These are phyloP conservation scores for Clusia tigrina DNA, from an alignment of 2,888 invertebrate species.

Conservation along the genomic window DNA sequence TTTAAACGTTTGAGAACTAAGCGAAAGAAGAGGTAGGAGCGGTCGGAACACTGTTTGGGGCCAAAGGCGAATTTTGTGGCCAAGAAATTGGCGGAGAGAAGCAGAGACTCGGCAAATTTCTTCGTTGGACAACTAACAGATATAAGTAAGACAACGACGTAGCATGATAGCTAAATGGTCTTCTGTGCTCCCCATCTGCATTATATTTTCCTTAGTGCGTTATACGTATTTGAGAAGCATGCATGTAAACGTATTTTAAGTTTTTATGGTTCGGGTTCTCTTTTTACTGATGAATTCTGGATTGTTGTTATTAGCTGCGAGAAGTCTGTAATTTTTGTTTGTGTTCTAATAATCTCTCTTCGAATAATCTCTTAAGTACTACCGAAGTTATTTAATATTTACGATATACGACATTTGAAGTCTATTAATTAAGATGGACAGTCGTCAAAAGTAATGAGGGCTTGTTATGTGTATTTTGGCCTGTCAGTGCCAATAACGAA, in stretches of 20 bases:
- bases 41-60: slow-evolving; percentile 17
- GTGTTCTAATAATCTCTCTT: no score
- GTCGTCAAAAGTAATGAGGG: no score
- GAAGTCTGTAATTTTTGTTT: no score
- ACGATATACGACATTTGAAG: no score
- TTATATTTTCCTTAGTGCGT: neutral
- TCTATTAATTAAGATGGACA: no score
- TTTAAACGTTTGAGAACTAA: slow-evolving; percentile 1
- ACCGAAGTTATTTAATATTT: no score
- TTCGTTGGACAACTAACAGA: neutral
- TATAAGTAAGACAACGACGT: slow-evolving; percentile 20
- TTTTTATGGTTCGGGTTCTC: slow-evolving; percentile 33
- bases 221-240: no score
- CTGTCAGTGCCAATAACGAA: no score
- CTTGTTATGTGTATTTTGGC: no score
- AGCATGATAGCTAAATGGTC: slow-evolving; percentile 36
- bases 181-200: slow-evolving; percentile 31
- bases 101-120: neutral
- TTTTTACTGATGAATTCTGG: slow-evolving; percentile 29
- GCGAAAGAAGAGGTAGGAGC: no score
- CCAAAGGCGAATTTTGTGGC: neutral
- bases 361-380: no score
- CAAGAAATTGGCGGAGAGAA: slow-evolving; percentile 4
- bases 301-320: no score
- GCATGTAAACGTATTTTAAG: slow-evolving; percentile 15